Base-by-base conservation (phyloP, 1,140 invertebrate species). In the Drosophila equinoxialis region DNA sequence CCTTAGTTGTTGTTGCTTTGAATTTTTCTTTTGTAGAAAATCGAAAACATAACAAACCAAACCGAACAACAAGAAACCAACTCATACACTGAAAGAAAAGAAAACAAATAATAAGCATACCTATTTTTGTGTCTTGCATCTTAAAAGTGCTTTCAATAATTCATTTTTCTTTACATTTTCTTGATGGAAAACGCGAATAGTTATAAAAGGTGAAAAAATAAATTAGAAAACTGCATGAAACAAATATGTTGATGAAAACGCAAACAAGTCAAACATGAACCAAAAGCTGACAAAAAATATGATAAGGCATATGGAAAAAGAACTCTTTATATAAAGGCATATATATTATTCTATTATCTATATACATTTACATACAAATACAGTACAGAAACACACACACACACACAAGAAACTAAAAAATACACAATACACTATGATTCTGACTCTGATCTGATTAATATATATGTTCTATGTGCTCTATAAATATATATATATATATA, bases 401-500 rank as follows among this genome's bases (percentile, higher is more conserved):
- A 75, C 68, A 78, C 68, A 65, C 48, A 67, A 41, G 45, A 64
- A 60, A 76, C 65, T 76, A 62, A 55, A 79, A 1, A 23, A 23
- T 23, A 26, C 4, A 26, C 23, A 26, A 73, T 63, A 79, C 23
- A 30, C 14, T 41, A 37, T 30, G 14, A 60, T 23, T 75, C 72
- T 76, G 61, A 76, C 58, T 58, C 75, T 73, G 68, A 81, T 59
- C 79, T 71, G 70, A 79, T 77, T 54, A 83, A 86, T 83, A 87
- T 86, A 86, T 83, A 87, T 86, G 83, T 87, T 86, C 69, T 77
- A 82, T 86, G 79, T 85, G 82, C 71, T 74, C 37, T 39, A 37
- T 37, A 37, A 10, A 42, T 11, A 37, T 37, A 35, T 35, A 35
- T 35, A 35, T 35, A 4, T 35, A 58, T n/a, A 62, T 63, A 74